phyloP scores from a whole-genome alignment of 2,113 vertebrate genomes.

The Gavialis gangeticus region DNA sequence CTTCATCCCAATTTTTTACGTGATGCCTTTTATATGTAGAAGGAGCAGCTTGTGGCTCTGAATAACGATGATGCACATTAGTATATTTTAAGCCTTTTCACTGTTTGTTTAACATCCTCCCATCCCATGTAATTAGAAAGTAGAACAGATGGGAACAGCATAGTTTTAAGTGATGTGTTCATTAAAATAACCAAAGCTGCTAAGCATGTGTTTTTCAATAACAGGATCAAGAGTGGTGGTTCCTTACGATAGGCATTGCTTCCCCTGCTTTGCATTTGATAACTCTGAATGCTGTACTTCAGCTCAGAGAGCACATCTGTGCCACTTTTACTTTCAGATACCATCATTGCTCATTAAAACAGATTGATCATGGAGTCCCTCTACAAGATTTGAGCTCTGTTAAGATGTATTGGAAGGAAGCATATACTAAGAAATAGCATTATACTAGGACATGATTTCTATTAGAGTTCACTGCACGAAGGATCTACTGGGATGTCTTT shows the following conservation, averaged over 20 bases:
- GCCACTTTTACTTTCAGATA: constrained; percentile 31
- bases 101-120: constrained; percentile 38
- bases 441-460: constrained; percentile 55
- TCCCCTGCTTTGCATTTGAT: not conserved
- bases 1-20: not conserved
- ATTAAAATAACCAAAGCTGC: constrained; percentile 71
- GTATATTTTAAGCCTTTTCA: constrained; percentile 7
- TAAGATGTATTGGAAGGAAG: constrained; percentile 24
- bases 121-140: constrained; percentile 66
- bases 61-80: not conserved
- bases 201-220: constrained; percentile 55
- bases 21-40: not conserved
- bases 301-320: constrained; percentile 12
- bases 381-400: constrained; percentile 8
- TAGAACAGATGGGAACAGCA: constrained; percentile 70
- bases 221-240: not conserved
- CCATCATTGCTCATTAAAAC: constrained; percentile 14
- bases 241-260: not conserved
- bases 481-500: constrained; percentile 35
- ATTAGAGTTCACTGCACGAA: constrained; percentile 62
- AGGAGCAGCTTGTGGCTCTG: not conserved
- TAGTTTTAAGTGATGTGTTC: constrained; percentile 69
- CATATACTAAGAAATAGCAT: constrained; percentile 43
- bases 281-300: not conserved
- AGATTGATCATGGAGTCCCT: not conserved